Percentiles rank a stretch among this genome's conserved stretches.
These are phyloP conservation scores for Capromys pilorides DNA, from an alignment of 2,797 vertebrate species.

Conservation along the genomic window DNA sequence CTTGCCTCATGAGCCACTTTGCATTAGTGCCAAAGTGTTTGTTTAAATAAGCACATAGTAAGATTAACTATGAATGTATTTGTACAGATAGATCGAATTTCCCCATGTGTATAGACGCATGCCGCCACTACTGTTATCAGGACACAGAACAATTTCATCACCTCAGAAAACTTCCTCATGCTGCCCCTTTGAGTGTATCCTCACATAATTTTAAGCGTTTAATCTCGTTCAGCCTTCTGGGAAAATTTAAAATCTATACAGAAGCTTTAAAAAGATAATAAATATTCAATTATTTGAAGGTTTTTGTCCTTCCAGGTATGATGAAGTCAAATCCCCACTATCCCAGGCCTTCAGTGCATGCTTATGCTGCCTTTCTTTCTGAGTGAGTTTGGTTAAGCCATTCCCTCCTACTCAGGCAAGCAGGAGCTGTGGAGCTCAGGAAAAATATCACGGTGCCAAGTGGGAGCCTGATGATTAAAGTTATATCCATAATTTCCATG, in stretches of 20 bases:
- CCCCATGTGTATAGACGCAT: background rate
- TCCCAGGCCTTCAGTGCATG: background rate
- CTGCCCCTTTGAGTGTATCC: background rate
- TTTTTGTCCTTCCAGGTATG: background rate
- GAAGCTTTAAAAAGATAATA: background rate
- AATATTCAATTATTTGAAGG: conserved; percentile 37
- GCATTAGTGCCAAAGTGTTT: background rate
- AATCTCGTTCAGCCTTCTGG: background rate
- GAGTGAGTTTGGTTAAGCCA: background rate
- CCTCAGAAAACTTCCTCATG: background rate
- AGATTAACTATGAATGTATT: background rate
- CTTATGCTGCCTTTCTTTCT: background rate
- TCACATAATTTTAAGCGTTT: background rate
- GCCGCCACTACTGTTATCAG: background rate
- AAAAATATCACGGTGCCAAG: background rate
- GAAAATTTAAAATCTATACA: conserved; percentile 11
- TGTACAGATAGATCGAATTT: background rate
- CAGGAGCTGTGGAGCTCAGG: background rate
- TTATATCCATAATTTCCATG: background rate
- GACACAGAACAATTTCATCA: background rate
- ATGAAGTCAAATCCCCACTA: background rate
- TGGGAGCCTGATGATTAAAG: background rate
- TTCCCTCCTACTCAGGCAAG: background rate
- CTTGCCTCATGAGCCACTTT: background rate
- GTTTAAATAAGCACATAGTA: background rate